Base-by-base conservation (phyloP, 2,888 invertebrate species). In the Pteria penguin region DNA sequence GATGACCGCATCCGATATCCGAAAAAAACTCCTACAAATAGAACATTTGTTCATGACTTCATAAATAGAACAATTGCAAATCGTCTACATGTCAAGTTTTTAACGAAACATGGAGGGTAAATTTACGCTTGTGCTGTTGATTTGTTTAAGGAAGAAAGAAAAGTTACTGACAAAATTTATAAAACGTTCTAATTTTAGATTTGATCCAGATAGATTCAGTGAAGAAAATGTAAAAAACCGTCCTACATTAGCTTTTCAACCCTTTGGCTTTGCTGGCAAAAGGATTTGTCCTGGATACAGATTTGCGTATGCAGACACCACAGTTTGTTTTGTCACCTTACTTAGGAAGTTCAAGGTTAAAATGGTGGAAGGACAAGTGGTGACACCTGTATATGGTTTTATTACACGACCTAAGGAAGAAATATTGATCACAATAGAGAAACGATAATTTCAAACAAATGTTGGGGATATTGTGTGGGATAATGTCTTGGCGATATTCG, bases 181-280 rank as follows among this genome's bases (percentile, higher is more conserved):
- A n/a, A n/a, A n/a, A n/a, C n/a, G n/a, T n/a, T n/a, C n/a, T 29
- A 24, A 31, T 79, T 77, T 24, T 77, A 92, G 92, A 33, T 92
- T 92, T 87, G 90, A 91, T 73, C 92, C 92, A 1, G 90, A 90
- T 52, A 82, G 91, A 36, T 91, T 91, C 70, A 83, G 73, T 58
- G 55, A 69, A 22, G 87, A 90, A 29, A 86, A 89, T 63, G 72
- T 75, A 26, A 84, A 86, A 55, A 70, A 77, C 3, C 78, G 85
- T 54, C 84, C 87, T 55, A 55, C 85, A 2, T 82, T 88, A 26
- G 83, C 88, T 1, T 92, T 90, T 76, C 83, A 86, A 60, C 91
- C 92, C 1, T 93, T 92, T 84, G 92, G 92, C 3, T 91, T 92
- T 86, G 90, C 90, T 66, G 92, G 92, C 14, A 91, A 91, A 70